These are phyloP conservation scores for Pluvianellus socialis DNA, from an alignment of 2,113 vertebrate species.

Conservation along the genomic window DNA sequence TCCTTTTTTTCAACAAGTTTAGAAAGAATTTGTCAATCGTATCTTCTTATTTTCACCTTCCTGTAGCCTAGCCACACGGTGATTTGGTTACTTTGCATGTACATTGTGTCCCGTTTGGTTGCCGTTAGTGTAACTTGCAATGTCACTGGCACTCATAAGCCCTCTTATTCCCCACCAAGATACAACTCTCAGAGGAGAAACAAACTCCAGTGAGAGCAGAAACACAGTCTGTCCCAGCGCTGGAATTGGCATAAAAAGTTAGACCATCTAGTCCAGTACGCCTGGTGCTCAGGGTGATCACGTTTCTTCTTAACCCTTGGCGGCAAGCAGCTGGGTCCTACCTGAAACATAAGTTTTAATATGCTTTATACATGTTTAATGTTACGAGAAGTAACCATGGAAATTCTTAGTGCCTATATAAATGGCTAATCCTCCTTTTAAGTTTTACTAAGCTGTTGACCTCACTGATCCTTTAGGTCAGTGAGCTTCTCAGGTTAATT, in stretches of 20 bases:
- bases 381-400: neutral
- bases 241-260: neutral
- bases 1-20: neutral
- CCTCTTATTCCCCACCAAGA: neutral
- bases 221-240: neutral
- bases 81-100: fast-evolving
- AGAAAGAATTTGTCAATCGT: neutral
- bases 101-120: neutral
- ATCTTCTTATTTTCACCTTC: neutral
- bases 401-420: neutral
- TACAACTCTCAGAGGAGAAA: neutral
- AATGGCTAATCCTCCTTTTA: neutral
- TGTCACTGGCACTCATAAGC: neutral
- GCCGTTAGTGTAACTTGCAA: neutral
- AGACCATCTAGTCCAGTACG: neutral
- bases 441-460: neutral
- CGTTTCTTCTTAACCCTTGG: neutral
- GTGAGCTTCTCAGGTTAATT: neutral
- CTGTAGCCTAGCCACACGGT: neutral
- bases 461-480: neutral
- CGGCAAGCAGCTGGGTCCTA: fast-evolving
- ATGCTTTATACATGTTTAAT: neutral
- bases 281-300: neutral
- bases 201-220: neutral
- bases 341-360: neutral